A percentile compares a stretch with the other conserved stretches of the same genome.
Evolutionary conservation across 2,888 invertebrate genomes (phyloP).

Genomic region (Atrina japonica): DNA sequence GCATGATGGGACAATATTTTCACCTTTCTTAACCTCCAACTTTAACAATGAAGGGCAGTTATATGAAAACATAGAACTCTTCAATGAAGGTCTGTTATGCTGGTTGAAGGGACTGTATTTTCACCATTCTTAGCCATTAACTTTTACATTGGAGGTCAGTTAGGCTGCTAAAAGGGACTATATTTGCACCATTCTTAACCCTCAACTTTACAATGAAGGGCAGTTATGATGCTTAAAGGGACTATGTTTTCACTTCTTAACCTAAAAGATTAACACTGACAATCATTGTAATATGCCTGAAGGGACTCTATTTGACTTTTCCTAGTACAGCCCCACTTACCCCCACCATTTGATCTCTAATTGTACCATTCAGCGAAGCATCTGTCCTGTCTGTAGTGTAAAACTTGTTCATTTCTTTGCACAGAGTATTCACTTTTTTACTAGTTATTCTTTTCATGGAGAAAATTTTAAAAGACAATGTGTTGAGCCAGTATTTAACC

Average conservation of each 20-base stretch:
- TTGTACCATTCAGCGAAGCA: too few species aligned
- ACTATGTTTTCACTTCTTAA: neutral
- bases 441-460: too few species aligned
- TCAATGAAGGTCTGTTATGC: too few species aligned
- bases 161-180: constrained; percentile 81
- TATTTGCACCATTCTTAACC: constrained; percentile 98
- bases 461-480: too few species aligned
- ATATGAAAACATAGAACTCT: neutral
- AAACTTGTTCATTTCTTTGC: too few species aligned
- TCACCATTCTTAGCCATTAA: constrained; percentile 98
- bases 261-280: neutral
- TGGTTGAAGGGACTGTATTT: constrained; percentile 86
- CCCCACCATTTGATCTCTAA: too few species aligned
- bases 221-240: neutral
- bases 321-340: too few species aligned
- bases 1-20: constrained; percentile 87
- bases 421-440: too few species aligned
- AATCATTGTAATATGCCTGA: neutral
- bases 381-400: too few species aligned
- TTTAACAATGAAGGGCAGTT: constrained; percentile 94
- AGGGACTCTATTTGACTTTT: too few species aligned
- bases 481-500: too few species aligned
- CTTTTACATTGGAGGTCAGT: constrained; percentile 92
- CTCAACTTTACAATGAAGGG: constrained; percentile 97
- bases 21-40: constrained; percentile 97